Conservation (phyloP, 2,888 invertebrate species). For the Alitta virens region DNA sequence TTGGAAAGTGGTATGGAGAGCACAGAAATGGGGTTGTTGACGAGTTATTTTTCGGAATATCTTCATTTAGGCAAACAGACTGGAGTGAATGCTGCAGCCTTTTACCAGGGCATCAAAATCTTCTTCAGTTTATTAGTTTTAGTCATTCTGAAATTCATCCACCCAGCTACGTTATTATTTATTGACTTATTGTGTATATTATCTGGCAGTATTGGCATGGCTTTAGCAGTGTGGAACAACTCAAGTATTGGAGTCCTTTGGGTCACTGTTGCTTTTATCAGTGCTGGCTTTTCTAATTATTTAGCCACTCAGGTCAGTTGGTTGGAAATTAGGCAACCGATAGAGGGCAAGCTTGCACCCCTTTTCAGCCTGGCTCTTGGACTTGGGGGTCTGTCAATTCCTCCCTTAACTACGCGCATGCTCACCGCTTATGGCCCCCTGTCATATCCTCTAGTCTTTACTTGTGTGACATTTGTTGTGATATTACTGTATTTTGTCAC, state of each 20-base stretch:
- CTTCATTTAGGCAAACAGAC: neutral
- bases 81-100: neutral
- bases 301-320: conserved; percentile 7
- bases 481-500: neutral
- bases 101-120: conserved; percentile 14
- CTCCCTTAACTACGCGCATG: conserved; percentile 1
- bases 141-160: neutral
- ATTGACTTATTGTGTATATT: conserved; percentile 7
- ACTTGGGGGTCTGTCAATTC: conserved; percentile 1
- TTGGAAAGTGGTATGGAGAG: conserved; percentile 13
- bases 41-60: conserved; percentile 10
- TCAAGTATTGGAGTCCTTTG: neutral
- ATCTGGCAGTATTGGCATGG: neutral
- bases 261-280: conserved; percentile 4
- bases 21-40: conserved; percentile 5
- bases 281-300: conserved; percentile 7
- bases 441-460: conserved; percentile 2
- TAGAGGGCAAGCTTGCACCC: conserved; percentile 1
- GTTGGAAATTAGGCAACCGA: conserved; percentile 2
- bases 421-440: neutral
- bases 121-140: conserved; percentile 3
- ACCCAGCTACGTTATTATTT: neutral
- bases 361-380: conserved; percentile 5
- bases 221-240: neutral
- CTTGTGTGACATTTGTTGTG: neutral